Percentiles rank a stretch among this genome's conserved stretches.
phyloP scores from a whole-genome alignment of 2,797 vertebrate species.

The Acipenser transmontanus region DNA sequence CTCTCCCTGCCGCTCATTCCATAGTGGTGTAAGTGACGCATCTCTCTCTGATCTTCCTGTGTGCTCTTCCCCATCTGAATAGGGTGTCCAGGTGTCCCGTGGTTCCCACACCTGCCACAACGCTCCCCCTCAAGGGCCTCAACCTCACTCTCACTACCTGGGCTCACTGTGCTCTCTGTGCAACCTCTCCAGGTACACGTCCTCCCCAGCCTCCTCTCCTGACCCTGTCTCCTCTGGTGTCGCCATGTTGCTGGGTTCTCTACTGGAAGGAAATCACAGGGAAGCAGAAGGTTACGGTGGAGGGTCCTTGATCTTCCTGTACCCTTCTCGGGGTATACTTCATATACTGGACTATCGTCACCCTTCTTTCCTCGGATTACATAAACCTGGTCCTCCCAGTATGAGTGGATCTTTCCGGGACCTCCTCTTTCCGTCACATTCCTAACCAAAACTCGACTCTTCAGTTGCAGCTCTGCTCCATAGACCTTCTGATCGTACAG shows the following conservation, averaged over 20 bases:
- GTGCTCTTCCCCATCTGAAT: no score
- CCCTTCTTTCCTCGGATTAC: conserved; percentile 8
- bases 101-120: no score
- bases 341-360: conserved; percentile 15
- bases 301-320: conserved; percentile 14
- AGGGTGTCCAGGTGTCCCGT: no score
- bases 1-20: no score
- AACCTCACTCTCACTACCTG: no score
- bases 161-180: no score
- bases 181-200: no score
- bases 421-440: neutral
- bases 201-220: no score
- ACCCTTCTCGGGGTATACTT: conserved; percentile 14
- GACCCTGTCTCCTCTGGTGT: no score
- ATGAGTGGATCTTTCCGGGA: conserved; percentile 3
- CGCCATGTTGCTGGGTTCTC: neutral
- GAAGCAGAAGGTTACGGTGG: conserved; percentile 17
- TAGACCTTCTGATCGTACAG: conserved; percentile 11
- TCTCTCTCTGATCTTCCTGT: no score
- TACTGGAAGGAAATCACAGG: conserved; percentile 12
- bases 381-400: conserved; percentile 2
- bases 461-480: neutral
- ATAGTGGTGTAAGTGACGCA: no score
- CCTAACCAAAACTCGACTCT: neutral
- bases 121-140: no score